Evolutionary conservation across 2,113 vertebrate species (phyloP), one percentile per base, ranked within the genome.

Genomic region (Erinaceus europaeus): DNA sequence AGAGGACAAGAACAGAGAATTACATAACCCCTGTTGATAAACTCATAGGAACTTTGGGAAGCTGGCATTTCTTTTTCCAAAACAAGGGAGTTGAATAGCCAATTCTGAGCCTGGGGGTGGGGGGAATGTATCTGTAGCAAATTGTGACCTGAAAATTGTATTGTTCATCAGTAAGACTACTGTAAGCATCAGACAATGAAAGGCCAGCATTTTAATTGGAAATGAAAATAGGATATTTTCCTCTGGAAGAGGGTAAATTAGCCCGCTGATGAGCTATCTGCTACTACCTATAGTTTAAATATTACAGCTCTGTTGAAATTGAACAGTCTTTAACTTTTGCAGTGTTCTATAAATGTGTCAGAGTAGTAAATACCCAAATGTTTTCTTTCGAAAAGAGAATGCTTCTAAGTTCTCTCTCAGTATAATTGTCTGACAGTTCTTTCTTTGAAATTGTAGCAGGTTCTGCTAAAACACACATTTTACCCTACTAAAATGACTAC

Each of bases 11-110:
- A 50, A 14, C 6, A 15, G 13, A 46, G 68, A 57, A 85, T 95
- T 95, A 89, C 68, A 42, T 94, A 96, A 95, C 27, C 85, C 62
- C 27, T 68, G 69, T 79, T 68, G 74, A 64, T 76, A 85, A 80
- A 78, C 69, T 79, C 38, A 18, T 69, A 62, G 74, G 62, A 93
- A 95, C 65, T 94, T 93, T 84, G n/a, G 34, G 53, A 84, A 38
- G 27, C 36, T 83, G 59, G 32, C 50, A 25, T 57, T 88, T 77
- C 62, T 59, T 84, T 85, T 77, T 67, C n/a, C 38, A 73, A 90
- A 91, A 83, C 20, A 44, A 84, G 38, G 36, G 50, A 94, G 57
- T 6, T 20, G 46, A 83, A 64, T 57, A 52, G 21, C n/a, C 40
- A 65, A 13, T 75, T 42, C 23, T 62, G 62, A 52, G 23, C 42